These are phyloP conservation scores for Pecten maximus DNA, from an alignment of 2,888 invertebrate species.

Conservation along the genomic window DNA sequence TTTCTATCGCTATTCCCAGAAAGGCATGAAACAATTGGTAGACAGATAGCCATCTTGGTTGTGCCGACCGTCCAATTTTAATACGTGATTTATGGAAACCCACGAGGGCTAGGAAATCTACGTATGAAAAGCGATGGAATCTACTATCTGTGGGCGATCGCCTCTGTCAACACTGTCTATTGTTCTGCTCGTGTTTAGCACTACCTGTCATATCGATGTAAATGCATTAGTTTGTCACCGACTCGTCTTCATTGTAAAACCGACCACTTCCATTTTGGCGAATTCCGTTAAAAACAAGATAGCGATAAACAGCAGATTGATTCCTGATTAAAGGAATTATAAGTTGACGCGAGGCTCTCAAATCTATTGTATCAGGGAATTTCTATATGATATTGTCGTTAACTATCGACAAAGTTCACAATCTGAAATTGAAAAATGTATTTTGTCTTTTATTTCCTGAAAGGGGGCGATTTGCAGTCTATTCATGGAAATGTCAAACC, in stretches of 20 bases:
- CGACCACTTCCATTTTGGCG: slow-evolving; percentile 31
- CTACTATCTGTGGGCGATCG: slow-evolving; percentile 6
- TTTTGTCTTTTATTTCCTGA: slow-evolving; percentile 2
- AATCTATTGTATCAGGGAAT: neutral
- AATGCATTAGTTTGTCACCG: slow-evolving; percentile 26
- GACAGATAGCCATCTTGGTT: slow-evolving; percentile 28
- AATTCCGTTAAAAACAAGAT: slow-evolving; percentile 27
- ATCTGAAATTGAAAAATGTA: slow-evolving; percentile 25
- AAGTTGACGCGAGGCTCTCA: neutral
- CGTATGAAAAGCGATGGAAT: slow-evolving; percentile 35
- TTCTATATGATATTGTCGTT: slow-evolving; percentile 31
- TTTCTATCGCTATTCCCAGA: slow-evolving; percentile 31
- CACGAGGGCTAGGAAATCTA: slow-evolving; percentile 33
- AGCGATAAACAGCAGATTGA: neutral
- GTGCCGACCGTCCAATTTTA: slow-evolving; percentile 35
- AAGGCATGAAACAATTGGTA: slow-evolving; percentile 30
- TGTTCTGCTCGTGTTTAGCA: neutral
- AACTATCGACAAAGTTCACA: neutral
- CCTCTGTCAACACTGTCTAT: slow-evolving; percentile 23
- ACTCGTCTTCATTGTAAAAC: slow-evolving; percentile 26
- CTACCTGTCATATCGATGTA: slow-evolving; percentile 8
- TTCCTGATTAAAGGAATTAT: neutral
- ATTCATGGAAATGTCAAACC: neutral
- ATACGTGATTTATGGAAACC: slow-evolving; percentile 32
- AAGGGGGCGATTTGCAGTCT: neutral